These are phyloP conservation scores for Parascotia fuliginaria DNA, from an alignment of 2,888 invertebrate genomes.

Conservation along the genomic window DNA sequence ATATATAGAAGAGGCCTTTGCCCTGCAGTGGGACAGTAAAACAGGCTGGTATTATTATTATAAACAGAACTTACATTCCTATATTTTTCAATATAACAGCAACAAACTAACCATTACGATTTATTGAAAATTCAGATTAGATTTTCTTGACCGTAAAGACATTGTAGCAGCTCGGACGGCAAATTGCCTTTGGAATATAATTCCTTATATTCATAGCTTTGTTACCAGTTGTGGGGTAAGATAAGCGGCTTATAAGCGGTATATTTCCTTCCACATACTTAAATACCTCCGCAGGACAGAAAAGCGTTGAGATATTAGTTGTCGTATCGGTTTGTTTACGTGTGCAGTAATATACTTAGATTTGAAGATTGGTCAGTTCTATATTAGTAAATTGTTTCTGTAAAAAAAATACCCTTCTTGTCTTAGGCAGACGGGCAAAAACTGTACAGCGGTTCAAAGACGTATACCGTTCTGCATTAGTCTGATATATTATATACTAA, in stretches of 20 bases:
- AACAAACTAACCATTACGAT: not conserved
- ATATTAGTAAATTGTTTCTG: not conserved
- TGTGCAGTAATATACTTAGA: not conserved
- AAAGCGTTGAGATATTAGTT: conserved; percentile 5
- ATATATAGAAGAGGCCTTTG: too few species aligned
- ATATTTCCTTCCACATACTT: conserved; percentile 19
- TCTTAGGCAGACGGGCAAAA: too few species aligned
- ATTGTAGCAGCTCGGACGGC: not conserved
- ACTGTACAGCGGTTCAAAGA: too few species aligned
- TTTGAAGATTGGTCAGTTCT: not conserved
- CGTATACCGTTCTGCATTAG: too few species aligned
- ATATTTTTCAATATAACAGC: too few species aligned
- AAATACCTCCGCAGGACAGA: conserved; percentile 4
- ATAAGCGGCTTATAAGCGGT: conserved; percentile 34
- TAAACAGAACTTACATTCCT: too few species aligned
- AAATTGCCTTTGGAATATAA: conserved; percentile 18
- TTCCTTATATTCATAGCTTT: conserved; percentile 18
- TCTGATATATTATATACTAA: too few species aligned
- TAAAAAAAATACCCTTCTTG: too few species aligned
- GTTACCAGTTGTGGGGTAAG: conserved; percentile 18
- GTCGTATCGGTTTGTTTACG: conserved; percentile 3
- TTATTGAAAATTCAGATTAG: conserved; percentile 8
- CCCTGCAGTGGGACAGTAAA: too few species aligned
- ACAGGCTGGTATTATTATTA: too few species aligned
- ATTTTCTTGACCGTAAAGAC: conserved; percentile 6